Percentiles rank a stretch among this genome's conserved stretches.
Conservation (phyloP, 2,113 vertebrate species). For the Mesoclemmys tuberculata region DNA sequence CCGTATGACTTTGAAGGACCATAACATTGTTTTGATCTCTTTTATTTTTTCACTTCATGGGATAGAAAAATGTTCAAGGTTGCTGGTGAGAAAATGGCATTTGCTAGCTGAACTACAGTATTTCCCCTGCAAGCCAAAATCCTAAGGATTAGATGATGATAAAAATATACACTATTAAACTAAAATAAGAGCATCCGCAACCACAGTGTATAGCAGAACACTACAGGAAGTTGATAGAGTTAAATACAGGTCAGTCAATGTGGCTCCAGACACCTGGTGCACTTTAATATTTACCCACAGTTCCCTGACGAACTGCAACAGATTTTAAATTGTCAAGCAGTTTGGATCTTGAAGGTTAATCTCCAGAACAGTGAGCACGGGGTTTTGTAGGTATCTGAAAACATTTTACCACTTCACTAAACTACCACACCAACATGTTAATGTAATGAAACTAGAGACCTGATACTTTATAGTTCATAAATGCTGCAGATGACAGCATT, state of each 20-base stretch:
- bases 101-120: not conserved
- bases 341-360: constrained; percentile 17
- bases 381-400: not conserved
- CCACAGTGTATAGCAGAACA: not conserved
- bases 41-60: constrained; percentile 14
- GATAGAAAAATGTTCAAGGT: not conserved
- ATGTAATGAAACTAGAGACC: not conserved
- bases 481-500: not conserved
- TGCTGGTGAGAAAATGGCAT: not conserved
- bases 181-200: not conserved
- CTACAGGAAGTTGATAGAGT: not conserved
- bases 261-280: not conserved
- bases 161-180: not conserved
- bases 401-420: not conserved
- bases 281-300: not conserved
- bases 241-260: not conserved
- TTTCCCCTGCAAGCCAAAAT: constrained; percentile 16
- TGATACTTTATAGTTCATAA: not conserved
- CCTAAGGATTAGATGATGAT: not conserved
- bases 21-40: not conserved
- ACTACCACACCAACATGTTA: not conserved
- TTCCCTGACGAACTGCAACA: not conserved
- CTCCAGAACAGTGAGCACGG: constrained; percentile 7
- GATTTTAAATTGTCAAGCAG: constrained; percentile 41
- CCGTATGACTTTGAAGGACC: constrained; percentile 1